These are phyloP conservation scores for Sebastes oblongus DNA, from an alignment of 2,797 vertebrate genomes.

Conservation along the genomic window DNA sequence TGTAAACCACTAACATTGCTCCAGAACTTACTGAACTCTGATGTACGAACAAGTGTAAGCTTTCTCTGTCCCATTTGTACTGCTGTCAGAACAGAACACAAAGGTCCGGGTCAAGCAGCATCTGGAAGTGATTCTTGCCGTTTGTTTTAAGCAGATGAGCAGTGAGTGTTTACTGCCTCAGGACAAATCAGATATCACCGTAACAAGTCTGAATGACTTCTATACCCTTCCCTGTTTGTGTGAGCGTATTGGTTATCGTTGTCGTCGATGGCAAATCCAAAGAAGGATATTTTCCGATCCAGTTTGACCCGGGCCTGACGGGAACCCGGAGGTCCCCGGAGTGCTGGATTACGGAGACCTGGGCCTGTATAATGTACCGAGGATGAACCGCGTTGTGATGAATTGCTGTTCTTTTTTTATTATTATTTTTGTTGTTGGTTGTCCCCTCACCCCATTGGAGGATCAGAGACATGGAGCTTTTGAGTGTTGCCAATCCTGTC, in stretches of 20 bases:
- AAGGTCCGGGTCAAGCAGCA: slow-evolving; percentile 36
- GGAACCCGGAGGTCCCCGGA: slow-evolving; percentile 39
- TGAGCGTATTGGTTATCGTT: background rate
- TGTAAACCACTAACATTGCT: slow-evolving; percentile 78
- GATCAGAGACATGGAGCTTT: slow-evolving; percentile 72
- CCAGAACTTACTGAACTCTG: slow-evolving; percentile 38
- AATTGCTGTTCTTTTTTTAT: slow-evolving; percentile 35
- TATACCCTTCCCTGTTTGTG: background rate
- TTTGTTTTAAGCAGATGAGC: slow-evolving; percentile 23
- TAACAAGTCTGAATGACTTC: background rate
- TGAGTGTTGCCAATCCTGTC: slow-evolving; percentile 48
- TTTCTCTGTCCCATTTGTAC: slow-evolving; percentile 38
- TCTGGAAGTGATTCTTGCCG: slow-evolving; percentile 21
- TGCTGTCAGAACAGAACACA: slow-evolving; percentile 41
- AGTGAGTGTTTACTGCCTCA: slow-evolving; percentile 29
- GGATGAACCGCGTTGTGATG: slow-evolving; percentile 56
- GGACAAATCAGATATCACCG: slow-evolving; percentile 8
- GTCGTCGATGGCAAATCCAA: slow-evolving; percentile 30
- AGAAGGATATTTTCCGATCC: slow-evolving; percentile 26
- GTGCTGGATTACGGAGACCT: slow-evolving; percentile 65
- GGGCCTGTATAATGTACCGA: slow-evolving; percentile 72
- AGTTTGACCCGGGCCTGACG: slow-evolving; percentile 39
- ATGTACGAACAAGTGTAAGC: slow-evolving; percentile 37
- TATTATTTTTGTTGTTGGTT: slow-evolving; percentile 14
- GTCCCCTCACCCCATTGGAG: slow-evolving; percentile 35